phyloP scores from a whole-genome alignment of 2,113 vertebrate species.

The Neomonachus schauinslandi region DNA sequence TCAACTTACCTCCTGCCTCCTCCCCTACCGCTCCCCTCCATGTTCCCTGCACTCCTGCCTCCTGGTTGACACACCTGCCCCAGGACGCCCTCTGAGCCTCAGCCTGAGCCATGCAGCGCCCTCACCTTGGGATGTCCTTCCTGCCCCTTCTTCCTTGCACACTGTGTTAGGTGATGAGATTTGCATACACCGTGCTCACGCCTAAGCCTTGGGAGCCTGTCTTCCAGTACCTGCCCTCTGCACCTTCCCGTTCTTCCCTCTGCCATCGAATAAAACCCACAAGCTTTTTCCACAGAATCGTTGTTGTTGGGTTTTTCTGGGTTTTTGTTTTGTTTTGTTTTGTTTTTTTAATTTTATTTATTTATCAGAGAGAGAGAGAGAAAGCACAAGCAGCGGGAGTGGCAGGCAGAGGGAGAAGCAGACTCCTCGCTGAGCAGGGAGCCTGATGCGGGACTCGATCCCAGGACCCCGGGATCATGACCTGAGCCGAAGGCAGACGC shows the following conservation, averaged over 20 bases:
- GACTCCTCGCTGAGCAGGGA: no score
- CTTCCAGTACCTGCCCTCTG: neutral
- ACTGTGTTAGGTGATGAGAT: fast-evolving
- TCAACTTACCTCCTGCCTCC: neutral
- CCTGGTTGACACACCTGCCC: neutral
- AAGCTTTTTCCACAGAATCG: neutral
- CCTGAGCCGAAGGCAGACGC: no score
- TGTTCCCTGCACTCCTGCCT: neutral
- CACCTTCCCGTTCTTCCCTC: neutral
- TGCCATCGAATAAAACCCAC: neutral
- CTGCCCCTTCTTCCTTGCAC: no score
- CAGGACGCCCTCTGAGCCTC: neutral
- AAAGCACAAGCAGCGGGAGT: no score
- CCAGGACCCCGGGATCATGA: no score
- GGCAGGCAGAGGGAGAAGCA: no score
- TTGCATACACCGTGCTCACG: fast-evolving
- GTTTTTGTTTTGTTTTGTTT: no score
- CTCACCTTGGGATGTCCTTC: neutral
- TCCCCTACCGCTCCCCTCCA: neutral
- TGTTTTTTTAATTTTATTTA: no score
- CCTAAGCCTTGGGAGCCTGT: neutral
- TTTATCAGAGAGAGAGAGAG: no score
- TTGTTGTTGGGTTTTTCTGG: no score
- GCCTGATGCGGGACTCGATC: no score
- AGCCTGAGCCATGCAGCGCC: neutral